Evolutionary conservation across 1,140 invertebrate species (phyloP).

Genomic region (Fopius arisanus): DNA sequence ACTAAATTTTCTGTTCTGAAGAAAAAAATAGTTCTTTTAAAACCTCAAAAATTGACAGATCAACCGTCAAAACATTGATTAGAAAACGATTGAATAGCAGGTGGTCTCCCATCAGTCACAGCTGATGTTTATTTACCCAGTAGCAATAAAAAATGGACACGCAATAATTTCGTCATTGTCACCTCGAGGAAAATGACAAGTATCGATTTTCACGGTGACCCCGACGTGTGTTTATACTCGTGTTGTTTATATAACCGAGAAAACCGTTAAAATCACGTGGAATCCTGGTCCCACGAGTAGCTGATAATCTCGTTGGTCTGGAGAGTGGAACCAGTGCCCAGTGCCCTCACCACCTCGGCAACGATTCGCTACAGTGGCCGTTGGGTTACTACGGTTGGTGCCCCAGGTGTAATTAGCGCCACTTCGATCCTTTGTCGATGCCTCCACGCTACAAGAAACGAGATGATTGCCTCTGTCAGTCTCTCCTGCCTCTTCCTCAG

Average conservation of each 20-base stretch:
- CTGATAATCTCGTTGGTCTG: slow-evolving; percentile 24
- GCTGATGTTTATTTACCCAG: slow-evolving; percentile 21
- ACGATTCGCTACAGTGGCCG: slow-evolving; percentile 36
- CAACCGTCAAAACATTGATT: too few relatives aligned
- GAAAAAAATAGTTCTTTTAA: too few relatives aligned
- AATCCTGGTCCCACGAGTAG: background rate
- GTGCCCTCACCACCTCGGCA: background rate
- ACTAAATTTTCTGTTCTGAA: too few relatives aligned
- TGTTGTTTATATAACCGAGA: slow-evolving; percentile 7
- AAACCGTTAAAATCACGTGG: background rate
- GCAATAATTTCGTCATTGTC: slow-evolving; percentile 19
- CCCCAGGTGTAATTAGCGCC: slow-evolving; percentile 39
- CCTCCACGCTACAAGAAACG: slow-evolving; percentile 26
- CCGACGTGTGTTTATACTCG: slow-evolving; percentile 6
- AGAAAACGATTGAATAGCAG: too few relatives aligned
- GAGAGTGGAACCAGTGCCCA: background rate
- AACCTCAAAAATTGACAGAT: too few relatives aligned
- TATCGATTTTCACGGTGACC: slow-evolving; percentile 26
- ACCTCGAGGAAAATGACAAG: background rate
- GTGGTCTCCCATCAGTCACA: too few relatives aligned
- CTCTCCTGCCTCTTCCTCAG: background rate
- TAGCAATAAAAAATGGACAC: slow-evolving; percentile 26
- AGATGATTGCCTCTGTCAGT: slow-evolving; percentile 30
- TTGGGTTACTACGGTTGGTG: background rate
- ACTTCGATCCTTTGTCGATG: slow-evolving; percentile 38